Conservation (phyloP, 2,113 vertebrate species). For the Mustelus asterias region DNA sequence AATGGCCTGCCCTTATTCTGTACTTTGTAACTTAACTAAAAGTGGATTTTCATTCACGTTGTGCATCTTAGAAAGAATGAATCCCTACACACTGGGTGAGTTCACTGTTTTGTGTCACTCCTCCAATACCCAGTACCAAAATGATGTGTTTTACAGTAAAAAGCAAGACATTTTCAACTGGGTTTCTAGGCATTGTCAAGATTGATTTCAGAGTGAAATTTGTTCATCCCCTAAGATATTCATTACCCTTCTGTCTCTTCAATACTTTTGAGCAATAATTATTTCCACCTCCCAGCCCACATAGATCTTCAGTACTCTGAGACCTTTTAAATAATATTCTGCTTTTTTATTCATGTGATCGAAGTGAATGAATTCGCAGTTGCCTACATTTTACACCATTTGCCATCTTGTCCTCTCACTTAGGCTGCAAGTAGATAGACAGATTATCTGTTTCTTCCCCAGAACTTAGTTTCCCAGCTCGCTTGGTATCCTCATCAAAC, state of each 20-base stretch:
- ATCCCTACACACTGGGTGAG: not conserved
- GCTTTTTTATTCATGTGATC: no score
- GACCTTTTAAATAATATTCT: no score
- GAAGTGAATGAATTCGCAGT: no score
- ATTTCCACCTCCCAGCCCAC: not conserved
- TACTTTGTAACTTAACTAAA: not conserved
- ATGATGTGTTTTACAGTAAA: not conserved
- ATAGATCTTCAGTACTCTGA: not conserved
- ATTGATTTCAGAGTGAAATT: not conserved
- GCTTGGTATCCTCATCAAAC: no score
- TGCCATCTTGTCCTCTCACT: no score
- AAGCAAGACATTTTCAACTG: not conserved
- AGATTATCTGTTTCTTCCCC: no score
- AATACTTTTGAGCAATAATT: not conserved
- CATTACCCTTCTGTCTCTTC: not conserved
- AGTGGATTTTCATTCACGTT: not conserved
- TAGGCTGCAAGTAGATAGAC: no score
- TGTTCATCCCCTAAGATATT: not conserved
- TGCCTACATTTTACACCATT: no score
- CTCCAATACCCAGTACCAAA: not conserved
- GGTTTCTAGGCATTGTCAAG: not conserved
- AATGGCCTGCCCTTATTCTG: not conserved
- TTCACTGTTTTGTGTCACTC: not conserved
- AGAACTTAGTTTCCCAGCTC: no score
- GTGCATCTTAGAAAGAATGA: not conserved